Percentiles rank a stretch among this genome's conserved stretches.
Evolutionary conservation across 1,140 invertebrate genomes (phyloP).

Genomic region (Drosophila lowei): DNA sequence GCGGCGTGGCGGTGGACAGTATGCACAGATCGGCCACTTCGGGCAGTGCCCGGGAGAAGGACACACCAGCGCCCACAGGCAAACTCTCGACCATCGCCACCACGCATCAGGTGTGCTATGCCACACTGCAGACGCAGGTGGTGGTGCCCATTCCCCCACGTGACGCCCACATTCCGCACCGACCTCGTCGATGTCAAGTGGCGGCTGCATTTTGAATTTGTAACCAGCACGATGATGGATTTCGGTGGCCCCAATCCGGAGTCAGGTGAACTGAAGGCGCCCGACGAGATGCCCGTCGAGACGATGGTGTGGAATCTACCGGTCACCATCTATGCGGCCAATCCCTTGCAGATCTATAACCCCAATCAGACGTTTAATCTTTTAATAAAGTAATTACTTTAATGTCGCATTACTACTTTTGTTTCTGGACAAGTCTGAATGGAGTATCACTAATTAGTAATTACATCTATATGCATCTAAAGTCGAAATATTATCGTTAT

Average conservation of each 20-base stretch:
- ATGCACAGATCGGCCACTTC: conserved; percentile 85
- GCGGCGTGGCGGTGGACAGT: conserved; percentile 70
- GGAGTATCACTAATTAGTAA: too few species aligned
- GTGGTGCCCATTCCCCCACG: conserved; percentile 95
- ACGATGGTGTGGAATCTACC: conserved; percentile 99
- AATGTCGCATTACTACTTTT: not conserved
- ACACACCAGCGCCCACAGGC: conserved; percentile 83
- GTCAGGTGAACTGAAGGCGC: conserved; percentile 90
- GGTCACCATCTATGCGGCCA: conserved; percentile 95
- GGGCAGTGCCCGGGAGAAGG: conserved; percentile 51
- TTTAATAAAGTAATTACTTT: conserved; percentile 70
- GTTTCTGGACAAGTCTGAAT: too few species aligned
- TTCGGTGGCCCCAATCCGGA: conserved; percentile 78
- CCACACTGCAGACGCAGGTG: conserved; percentile 93
- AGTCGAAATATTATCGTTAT: too few species aligned
- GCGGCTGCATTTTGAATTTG: conserved; percentile 98
- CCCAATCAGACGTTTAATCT: conserved; percentile 71
- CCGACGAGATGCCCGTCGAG: conserved; percentile 93
- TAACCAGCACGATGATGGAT: conserved; percentile 88
- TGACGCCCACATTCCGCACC: conserved; percentile 96
- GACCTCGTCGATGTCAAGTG: conserved; percentile 92
- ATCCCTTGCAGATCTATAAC: conserved; percentile 89
- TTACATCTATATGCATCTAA: too few species aligned
- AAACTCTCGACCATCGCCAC: conserved; percentile 90
- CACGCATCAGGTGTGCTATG: conserved; percentile 94